phyloP scores from a whole-genome alignment of 53 echinoderm and acorn worm species.

The Hippasteria phrygiana region DNA sequence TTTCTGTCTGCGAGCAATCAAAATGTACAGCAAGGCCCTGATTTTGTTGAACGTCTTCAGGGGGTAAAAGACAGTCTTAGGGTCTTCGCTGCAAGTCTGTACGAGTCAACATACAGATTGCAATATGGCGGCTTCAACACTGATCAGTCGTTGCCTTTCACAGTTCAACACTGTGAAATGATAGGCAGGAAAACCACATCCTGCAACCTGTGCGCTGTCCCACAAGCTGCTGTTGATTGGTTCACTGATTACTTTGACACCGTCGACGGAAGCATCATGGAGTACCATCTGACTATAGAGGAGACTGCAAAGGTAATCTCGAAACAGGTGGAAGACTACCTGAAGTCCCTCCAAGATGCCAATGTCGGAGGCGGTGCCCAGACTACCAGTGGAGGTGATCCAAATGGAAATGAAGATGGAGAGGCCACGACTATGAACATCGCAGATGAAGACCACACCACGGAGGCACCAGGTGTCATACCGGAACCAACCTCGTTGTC shows the following conservation, averaged over 20 bases:
- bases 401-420: too few relatives aligned
- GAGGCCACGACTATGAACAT: not conserved
- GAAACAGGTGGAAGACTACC: not conserved
- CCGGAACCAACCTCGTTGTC: not conserved
- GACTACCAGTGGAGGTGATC: not conserved
- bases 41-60: not conserved
- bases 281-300: not conserved
- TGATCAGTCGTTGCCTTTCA: not conserved
- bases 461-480: not conserved
- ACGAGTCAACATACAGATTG: not conserved
- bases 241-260: not conserved
- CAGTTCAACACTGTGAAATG: not conserved
- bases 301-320: not conserved
- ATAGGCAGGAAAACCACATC: not conserved
- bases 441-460: not conserved
- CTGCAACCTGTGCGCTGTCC: not conserved
- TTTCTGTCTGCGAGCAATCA: not conserved
- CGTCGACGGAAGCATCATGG: not conserved
- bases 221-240: not conserved
- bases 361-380: not conserved
- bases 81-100: not conserved
- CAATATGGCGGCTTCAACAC: too few relatives aligned
- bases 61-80: not conserved
- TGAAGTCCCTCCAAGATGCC: not conserved
- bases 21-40: not conserved